phyloP scores from a whole-genome alignment of 2,797 vertebrate genomes.

The Ctenopoma kingsleyae region DNA sequence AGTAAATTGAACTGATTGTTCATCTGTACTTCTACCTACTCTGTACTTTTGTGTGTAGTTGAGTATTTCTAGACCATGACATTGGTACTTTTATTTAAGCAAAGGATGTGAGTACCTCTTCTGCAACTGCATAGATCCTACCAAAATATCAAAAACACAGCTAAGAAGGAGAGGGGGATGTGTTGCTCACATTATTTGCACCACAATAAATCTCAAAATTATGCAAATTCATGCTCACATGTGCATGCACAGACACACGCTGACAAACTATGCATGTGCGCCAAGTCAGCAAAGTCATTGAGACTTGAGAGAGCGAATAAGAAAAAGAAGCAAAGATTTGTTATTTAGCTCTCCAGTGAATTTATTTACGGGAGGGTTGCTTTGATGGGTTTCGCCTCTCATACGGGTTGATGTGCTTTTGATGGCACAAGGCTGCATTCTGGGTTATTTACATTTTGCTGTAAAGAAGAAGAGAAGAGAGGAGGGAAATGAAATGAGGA shows the following conservation, averaged over 20 bases:
- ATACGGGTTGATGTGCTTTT: slow-evolving; percentile 37
- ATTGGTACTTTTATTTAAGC: background rate
- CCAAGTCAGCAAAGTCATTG: slow-evolving; percentile 50
- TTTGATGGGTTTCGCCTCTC: slow-evolving; percentile 43
- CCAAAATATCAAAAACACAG: background rate
- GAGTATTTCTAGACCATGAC: background rate
- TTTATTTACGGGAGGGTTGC: slow-evolving; percentile 51
- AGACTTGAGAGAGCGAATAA: slow-evolving; percentile 25
- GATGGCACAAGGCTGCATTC: slow-evolving; percentile 27
- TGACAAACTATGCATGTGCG: slow-evolving; percentile 30
- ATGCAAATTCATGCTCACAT: slow-evolving; percentile 51
- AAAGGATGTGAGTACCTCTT: background rate
- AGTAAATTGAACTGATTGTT: background rate
- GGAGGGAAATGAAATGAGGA: slow-evolving; percentile 1
- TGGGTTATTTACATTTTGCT: slow-evolving; percentile 48
- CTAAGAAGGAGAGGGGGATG: background rate
- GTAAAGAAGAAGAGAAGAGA: slow-evolving; percentile 34
- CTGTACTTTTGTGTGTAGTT: background rate
- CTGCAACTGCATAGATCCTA: background rate
- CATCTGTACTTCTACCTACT: too few species aligned
- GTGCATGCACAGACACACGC: slow-evolving; percentile 25
- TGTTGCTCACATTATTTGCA: slow-evolving; percentile 44
- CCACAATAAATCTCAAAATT: slow-evolving; percentile 55
- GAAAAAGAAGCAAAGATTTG: slow-evolving; percentile 9
- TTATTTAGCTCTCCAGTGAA: slow-evolving; percentile 48